Conservation (phyloP, 1,140 invertebrate genomes). For the Pentalonia nigronervosa region DNA sequence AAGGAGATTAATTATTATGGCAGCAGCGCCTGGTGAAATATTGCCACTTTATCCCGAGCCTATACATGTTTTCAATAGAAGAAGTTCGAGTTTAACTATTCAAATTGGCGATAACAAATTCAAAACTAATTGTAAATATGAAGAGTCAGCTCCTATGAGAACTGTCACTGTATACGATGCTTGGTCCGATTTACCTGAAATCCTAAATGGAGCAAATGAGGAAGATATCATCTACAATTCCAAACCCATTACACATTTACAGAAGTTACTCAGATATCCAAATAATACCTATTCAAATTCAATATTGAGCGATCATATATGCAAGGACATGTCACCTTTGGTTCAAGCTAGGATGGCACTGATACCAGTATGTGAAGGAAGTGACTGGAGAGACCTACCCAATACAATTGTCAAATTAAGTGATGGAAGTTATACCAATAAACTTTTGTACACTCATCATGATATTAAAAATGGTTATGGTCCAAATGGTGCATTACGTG, state of each 20-base stretch:
- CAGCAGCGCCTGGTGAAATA: slow-evolving; percentile 80
- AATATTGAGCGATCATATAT: slow-evolving; percentile 75
- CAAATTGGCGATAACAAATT: slow-evolving; percentile 77
- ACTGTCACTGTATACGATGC: slow-evolving; percentile 82
- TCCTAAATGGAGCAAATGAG: slow-evolving; percentile 75
- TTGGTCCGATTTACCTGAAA: slow-evolving; percentile 82
- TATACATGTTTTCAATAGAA: slow-evolving; percentile 78
- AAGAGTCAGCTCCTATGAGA: slow-evolving; percentile 74
- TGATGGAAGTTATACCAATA: slow-evolving; percentile 73
- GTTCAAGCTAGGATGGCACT: slow-evolving; percentile 80
- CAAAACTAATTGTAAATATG: slow-evolving; percentile 66
- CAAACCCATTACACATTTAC: slow-evolving; percentile 79
- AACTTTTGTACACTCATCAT: slow-evolving; percentile 77
- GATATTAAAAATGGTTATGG: slow-evolving; percentile 75
- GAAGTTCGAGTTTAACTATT: slow-evolving; percentile 76
- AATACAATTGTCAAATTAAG: slow-evolving; percentile 76
- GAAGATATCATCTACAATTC: slow-evolving; percentile 78
- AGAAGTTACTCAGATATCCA: slow-evolving; percentile 69
- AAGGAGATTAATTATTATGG: slow-evolving; percentile 78
- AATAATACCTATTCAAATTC: slow-evolving; percentile 13
- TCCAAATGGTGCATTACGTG: slow-evolving; percentile 70
- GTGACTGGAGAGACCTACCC: slow-evolving; percentile 88
- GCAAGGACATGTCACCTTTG: slow-evolving; percentile 83
- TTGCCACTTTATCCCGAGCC: slow-evolving; percentile 85
- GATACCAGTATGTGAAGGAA: slow-evolving; percentile 77